phyloP scores from a whole-genome alignment of 2,113 vertebrate species.

The Chamaea fasciata region DNA sequence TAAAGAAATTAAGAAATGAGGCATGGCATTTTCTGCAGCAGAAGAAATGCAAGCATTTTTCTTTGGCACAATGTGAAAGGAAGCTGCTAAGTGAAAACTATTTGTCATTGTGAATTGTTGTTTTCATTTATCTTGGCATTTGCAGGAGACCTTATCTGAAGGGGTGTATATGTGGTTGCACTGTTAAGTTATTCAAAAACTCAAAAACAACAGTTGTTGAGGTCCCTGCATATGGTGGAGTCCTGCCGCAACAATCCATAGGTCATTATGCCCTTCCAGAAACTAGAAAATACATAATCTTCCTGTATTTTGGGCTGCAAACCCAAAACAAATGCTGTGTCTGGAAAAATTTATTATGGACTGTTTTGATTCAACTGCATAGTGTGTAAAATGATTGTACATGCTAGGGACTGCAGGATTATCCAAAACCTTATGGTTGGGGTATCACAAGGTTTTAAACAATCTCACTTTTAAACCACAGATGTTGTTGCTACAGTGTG shows the following conservation, averaged over 20 bases:
- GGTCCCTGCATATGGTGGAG: neutral
- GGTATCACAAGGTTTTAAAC: neutral
- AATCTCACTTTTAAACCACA: neutral
- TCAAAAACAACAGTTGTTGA: neutral
- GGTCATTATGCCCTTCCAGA: neutral
- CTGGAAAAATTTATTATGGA: neutral
- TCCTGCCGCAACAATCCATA: rapidly evolving
- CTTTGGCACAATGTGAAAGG: neutral
- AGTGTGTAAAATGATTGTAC: neutral
- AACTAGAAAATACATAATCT: neutral
- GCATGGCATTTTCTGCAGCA: neutral
- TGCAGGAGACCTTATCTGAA: neutral
- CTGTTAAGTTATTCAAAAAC: neutral
- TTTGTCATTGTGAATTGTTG: neutral
- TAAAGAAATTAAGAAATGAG: neutral
- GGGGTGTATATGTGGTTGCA: neutral
- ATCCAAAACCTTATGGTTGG: neutral
- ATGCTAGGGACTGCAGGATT: neutral
- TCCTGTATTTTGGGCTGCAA: neutral
- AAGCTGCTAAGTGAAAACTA: neutral
- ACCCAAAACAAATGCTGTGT: neutral
- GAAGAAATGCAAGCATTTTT: neutral
- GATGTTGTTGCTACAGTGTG: neutral
- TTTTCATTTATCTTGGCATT: neutral
- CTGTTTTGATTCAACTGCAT: neutral